A percentile compares a stretch with the other conserved stretches of the same genome.
Conservation (phyloP, 1,140 invertebrate genomes). For the Papilio polytes region DNA sequence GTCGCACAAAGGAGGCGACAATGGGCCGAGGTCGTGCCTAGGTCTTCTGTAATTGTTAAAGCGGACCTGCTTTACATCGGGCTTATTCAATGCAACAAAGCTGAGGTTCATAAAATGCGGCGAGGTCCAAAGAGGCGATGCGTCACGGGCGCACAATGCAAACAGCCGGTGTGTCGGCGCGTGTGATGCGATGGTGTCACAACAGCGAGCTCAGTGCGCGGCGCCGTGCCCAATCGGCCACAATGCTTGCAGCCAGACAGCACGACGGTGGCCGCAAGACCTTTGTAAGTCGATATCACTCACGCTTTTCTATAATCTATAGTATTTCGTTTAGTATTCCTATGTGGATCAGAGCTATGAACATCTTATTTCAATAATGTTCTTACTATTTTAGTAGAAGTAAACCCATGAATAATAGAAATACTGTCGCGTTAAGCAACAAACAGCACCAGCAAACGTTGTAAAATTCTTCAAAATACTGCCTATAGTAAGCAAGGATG, state of each 20-base stretch:
- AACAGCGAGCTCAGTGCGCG: conserved; percentile 62
- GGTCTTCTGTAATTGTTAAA: conserved; percentile 62
- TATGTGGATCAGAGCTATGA: neutral
- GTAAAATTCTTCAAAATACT: neutral
- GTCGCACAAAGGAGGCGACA: conserved; percentile 47
- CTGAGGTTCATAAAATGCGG: conserved; percentile 63
- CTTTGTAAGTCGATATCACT: conserved; percentile 55
- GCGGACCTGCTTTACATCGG: conserved; percentile 55
- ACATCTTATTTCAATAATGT: neutral
- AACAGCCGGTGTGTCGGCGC: conserved; percentile 77
- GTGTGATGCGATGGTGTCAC: conserved; percentile 67
- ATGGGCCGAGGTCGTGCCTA: conserved; percentile 51
- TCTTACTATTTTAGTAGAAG: neutral
- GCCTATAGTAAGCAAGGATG: no score
- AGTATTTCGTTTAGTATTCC: no score
- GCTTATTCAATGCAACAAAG: conserved; percentile 61
- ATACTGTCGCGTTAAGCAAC: neutral
- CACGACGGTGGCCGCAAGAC: conserved; percentile 58
- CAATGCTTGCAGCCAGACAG: conserved; percentile 63
- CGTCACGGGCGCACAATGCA: conserved; percentile 79
- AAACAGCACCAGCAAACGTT: neutral
- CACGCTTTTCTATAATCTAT: conserved; percentile 48
- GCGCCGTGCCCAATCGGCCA: conserved; percentile 73
- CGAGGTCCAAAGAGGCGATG: conserved; percentile 69
- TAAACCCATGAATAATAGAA: no score